These are phyloP conservation scores for Drosophila nigrodunni DNA, from an alignment of 1,140 invertebrate genomes.

Conservation along the genomic window DNA sequence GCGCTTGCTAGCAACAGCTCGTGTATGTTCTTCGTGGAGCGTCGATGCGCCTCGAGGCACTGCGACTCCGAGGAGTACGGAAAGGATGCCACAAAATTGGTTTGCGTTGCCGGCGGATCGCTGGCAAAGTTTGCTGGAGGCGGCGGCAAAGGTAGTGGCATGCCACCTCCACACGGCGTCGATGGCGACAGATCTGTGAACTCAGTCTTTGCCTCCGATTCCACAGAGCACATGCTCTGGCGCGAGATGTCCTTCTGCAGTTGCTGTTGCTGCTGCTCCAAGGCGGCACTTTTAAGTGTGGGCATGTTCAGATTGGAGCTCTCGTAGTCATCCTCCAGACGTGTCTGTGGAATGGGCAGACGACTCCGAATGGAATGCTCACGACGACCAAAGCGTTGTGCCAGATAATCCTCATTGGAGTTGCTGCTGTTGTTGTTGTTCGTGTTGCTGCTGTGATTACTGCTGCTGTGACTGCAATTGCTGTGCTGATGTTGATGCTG, in stretches of 20 bases:
- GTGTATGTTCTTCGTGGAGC: constrained; percentile 82
- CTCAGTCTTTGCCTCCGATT: constrained; percentile 84
- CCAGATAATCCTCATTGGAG: constrained; percentile 86
- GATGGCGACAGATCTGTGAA: constrained; percentile 83
- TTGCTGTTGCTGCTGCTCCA: constrained; percentile 75
- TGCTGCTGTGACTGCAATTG: constrained; percentile 71
- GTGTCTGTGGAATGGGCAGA: constrained; percentile 86
- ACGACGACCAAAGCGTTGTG: constrained; percentile 85
- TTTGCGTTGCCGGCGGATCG: constrained; percentile 50
- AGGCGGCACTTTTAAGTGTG: constrained; percentile 50
- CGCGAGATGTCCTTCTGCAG: constrained; percentile 86
- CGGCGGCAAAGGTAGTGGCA: constrained; percentile 50
- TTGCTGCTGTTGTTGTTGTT: constrained; percentile 68
- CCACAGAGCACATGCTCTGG: constrained; percentile 85
- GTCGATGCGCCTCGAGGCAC: constrained; percentile 80
- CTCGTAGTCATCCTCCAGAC: constrained; percentile 75
- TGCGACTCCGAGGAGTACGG: constrained; percentile 83
- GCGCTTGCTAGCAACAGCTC: constrained; percentile 79
- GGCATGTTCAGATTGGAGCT: constrained; percentile 72
- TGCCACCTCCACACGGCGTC: constrained; percentile 70
- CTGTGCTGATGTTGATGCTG: constrained; percentile 70
- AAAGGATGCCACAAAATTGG: constrained; percentile 78
- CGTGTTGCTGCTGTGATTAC: constrained; percentile 57
- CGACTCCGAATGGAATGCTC: constrained; percentile 87
- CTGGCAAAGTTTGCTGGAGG: constrained; percentile 69